Percentiles rank a stretch among this genome's conserved stretches.
These are phyloP conservation scores for Coccyzus lansbergi DNA, from an alignment of 2,797 vertebrate species.

Conservation along the genomic window DNA sequence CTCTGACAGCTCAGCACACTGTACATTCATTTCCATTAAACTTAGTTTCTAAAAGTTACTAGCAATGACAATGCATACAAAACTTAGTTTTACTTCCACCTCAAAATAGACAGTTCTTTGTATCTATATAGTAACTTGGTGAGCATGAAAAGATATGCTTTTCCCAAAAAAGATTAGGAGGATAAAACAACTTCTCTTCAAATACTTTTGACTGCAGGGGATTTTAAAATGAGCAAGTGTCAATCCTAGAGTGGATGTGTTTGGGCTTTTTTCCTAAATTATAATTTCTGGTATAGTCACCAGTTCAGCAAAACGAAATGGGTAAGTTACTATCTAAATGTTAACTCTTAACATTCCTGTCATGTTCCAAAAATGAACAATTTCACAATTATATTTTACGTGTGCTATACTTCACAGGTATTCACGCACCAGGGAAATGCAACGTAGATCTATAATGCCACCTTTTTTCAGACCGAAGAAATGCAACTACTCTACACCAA, in stretches of 20 bases:
- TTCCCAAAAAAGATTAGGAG: background rate
- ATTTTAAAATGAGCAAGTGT: background rate
- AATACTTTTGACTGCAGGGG: background rate
- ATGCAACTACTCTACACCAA: conserved; percentile 40
- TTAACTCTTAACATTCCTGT: background rate
- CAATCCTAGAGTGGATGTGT: background rate
- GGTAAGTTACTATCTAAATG: background rate
- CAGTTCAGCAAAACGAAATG: background rate
- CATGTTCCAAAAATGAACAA: background rate
- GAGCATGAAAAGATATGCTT: background rate
- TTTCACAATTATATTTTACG: background rate
- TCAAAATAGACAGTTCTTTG: background rate
- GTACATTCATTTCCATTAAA: background rate
- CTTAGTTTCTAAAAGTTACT: background rate
- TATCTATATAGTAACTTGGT: background rate
- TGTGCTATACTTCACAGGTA: conserved; percentile 26
- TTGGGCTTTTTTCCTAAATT: background rate
- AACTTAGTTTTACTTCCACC: background rate
- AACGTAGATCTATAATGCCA: conserved; percentile 73
- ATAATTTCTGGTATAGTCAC: background rate
- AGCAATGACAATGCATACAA: background rate
- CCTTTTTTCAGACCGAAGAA: conserved; percentile 71
- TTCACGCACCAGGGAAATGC: conserved; percentile 3
- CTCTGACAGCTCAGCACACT: background rate
- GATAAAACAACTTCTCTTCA: background rate